Evolutionary conservation across 2,888 invertebrate species (phyloP), one percentile per base, ranked within the genome.

Genomic region (Amphiduros pacificus): DNA sequence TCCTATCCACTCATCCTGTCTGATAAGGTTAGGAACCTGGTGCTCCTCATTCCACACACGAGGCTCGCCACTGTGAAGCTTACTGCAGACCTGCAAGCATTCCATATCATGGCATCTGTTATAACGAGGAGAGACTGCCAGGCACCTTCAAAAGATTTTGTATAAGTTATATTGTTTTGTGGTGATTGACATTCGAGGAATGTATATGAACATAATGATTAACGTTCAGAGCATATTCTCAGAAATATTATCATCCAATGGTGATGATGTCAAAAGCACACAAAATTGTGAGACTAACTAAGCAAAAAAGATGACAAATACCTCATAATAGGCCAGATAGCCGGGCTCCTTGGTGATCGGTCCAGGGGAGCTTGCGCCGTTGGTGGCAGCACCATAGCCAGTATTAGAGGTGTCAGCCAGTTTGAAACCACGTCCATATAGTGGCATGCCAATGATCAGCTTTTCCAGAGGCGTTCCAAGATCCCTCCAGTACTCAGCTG

Each of bases 251-350:
- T n/a, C n/a, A n/a, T n/a, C n/a, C n/a, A n/a, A n/a, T n/a, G n/a
- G n/a, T n/a, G n/a, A n/a, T n/a, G n/a, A n/a, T n/a, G n/a, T 14
- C 14, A 11, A 48, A 11, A 48, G 20, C 55, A 20, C 22, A 79
- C 77, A n/a, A n/a, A n/a, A n/a, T n/a, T n/a, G n/a, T n/a, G n/a
- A n/a, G n/a, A n/a, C n/a, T n/a, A n/a, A n/a, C n/a, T n/a, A n/a
- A n/a, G n/a, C n/a, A n/a, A n/a, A n/a, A n/a, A n/a, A n/a, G n/a
- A 31, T 48, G 22, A 11, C 49, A 9, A 22, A 24, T 55, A 77
- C 75, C 73, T 78, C 77, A 55, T 76, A 75, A 60, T 74, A 77
- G 9, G 76, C 62, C 22, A 75, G 48, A 56, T 74, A 74, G 5
- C 77, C 78, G 0, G 55, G 41, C 36, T 72, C 73, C 28, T 71